Base-by-base conservation (phyloP, 2,888 invertebrate species). In the Cheilosia vernalis region DNA sequence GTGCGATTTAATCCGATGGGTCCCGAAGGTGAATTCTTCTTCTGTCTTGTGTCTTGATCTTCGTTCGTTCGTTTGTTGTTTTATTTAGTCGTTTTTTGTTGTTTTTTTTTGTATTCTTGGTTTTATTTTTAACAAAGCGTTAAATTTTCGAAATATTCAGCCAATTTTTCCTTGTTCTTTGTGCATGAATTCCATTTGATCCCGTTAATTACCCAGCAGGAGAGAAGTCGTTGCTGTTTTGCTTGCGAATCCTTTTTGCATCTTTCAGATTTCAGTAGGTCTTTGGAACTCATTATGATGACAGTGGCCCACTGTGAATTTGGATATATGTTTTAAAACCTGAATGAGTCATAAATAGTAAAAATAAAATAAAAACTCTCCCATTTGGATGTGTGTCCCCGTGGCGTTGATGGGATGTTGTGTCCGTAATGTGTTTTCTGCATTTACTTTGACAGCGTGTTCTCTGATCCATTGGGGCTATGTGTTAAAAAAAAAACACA, bases 1-100 rank as follows among this genome's bases (percentile, higher is more conserved):
- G 96, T 96, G 88, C 94, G 95, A 85, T 96, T 96, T 92, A 95
- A 95, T 91, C 95, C 95, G 21, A 93, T 95, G 58, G 95, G 95
- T 87, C 95, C 95, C 53, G 92, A 93, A 92, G 90, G 90, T 87
- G 88, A 88, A 81, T 87, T 87, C 79, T 70, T 69, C 53, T 61
- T 40, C 27, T 72, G 27, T 27, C 27, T 72, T 51, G 42, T 4
- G 49, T 53, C 17, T 53, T 30, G n/a, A 47, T 55, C 30, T 51
- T 61, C 19, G 10, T 47, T 47, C 24, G n/a, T 56, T 47, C 24
- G n/a, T 56, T 30, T 66, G 4, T 21, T 27, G 17, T 55, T 47
- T 56, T 33, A 13, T 13, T 37, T 13, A 37, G 4, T 37, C 13
- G 10, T 51, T 15, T 42, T 30, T 69, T n/a, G n/a, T n/a, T n/a